Conservation (phyloP, 2,888 invertebrate species). For the Cryptocephalus primarius region DNA sequence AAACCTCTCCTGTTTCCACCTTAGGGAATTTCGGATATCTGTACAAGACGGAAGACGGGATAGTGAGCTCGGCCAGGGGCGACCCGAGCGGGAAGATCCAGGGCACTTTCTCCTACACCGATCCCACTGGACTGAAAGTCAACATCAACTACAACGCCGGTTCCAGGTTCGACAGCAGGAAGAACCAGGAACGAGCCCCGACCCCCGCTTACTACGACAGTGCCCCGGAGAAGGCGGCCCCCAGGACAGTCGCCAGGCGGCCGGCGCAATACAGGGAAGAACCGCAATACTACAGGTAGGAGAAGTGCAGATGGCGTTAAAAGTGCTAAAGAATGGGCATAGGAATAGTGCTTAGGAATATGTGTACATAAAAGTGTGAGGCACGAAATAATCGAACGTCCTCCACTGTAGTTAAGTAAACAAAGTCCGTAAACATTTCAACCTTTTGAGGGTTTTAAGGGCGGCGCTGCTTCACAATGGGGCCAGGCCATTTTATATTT, state of each 20-base stretch:
- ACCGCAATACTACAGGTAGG: constrained; percentile 14
- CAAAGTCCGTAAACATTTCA: too few species aligned
- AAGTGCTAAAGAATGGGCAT: too few species aligned
- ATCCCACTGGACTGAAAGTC: constrained; percentile 36
- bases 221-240: constrained; percentile 4
- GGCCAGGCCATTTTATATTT: too few species aligned
- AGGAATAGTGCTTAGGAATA: too few species aligned
- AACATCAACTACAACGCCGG: constrained; percentile 37
- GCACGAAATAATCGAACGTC: too few species aligned
- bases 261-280: constrained; percentile 5
- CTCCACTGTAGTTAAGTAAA: too few species aligned
- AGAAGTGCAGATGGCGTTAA: too few species aligned
- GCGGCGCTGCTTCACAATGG: too few species aligned
- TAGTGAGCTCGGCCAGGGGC: constrained; percentile 33
- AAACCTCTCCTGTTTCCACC: too few species aligned
- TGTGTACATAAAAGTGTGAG: too few species aligned
- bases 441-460: too few species aligned
- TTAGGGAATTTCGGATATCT: constrained; percentile 25
- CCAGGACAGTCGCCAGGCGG: constrained; percentile 5
- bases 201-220: constrained; percentile 5
- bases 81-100: constrained; percentile 33
- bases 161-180: constrained; percentile 15
- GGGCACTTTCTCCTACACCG: constrained; percentile 36
- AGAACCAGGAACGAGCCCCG: constrained; percentile 3
- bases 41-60: constrained; percentile 37